Evolutionary conservation across 2,888 invertebrate genomes (phyloP).

Genomic region (Ceramica pisi): DNA sequence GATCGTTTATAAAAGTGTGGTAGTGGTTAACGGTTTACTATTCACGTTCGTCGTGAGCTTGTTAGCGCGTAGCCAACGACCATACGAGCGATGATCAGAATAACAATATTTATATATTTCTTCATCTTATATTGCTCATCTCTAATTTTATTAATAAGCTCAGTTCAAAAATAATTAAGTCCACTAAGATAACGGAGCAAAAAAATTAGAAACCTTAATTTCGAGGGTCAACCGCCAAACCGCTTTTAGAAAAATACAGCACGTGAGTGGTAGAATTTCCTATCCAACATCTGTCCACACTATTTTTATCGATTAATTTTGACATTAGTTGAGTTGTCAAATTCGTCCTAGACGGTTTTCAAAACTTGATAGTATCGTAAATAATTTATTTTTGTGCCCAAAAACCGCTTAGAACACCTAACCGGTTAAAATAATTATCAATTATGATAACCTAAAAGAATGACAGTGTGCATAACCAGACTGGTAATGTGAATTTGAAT

Average conservation of each 20-base stretch:
- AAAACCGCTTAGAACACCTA: neutral
- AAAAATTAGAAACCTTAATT: neutral
- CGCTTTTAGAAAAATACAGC: neutral
- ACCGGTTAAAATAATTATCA: neutral
- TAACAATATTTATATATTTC: too few relatives aligned
- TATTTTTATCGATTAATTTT: conserved; percentile 31
- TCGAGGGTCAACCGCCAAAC: neutral
- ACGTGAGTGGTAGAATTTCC: conserved; percentile 15
- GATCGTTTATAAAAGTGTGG: too few relatives aligned
- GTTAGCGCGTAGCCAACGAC: too few relatives aligned
- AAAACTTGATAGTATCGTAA: conserved; percentile 31
- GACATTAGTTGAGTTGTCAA: conserved; percentile 40
- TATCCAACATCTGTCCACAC: conserved; percentile 1
- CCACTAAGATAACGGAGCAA: too few relatives aligned
- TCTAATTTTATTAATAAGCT: too few relatives aligned
- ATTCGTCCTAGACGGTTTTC: conserved; percentile 13
- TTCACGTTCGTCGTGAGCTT: too few relatives aligned
- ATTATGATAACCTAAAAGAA: conserved; percentile 11
- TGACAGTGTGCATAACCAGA: neutral
- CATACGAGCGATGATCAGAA: too few relatives aligned
- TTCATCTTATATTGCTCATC: too few relatives aligned
- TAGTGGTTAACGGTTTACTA: too few relatives aligned
- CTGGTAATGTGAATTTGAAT: conserved; percentile 43
- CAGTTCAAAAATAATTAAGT: too few relatives aligned
- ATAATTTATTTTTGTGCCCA: conserved; percentile 11